Evolutionary conservation across 2,113 vertebrate genomes (phyloP).

Genomic region (Tachycineta bicolor): DNA sequence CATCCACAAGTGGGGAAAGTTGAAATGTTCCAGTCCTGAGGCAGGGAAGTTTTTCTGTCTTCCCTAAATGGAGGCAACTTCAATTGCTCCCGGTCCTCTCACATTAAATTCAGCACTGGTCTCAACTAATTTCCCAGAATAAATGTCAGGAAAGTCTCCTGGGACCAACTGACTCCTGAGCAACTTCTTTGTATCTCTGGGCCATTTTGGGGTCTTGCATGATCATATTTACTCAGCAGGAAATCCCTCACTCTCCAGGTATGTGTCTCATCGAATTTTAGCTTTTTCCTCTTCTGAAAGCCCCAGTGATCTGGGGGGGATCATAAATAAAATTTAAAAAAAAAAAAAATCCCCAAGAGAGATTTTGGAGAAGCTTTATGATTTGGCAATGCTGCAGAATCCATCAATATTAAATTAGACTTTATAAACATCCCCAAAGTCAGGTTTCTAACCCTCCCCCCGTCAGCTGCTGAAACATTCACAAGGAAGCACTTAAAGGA

Average conservation of each 20-base stretch:
- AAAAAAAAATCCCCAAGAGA: background rate
- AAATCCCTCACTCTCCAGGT: constrained; percentile 25
- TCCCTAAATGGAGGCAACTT: background rate
- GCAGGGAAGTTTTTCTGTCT: background rate
- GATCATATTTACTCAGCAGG: constrained; percentile 15
- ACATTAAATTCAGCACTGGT: background rate
- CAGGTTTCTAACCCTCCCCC: background rate
- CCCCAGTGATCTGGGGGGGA: background rate
- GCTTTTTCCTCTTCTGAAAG: background rate
- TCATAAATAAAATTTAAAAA: background rate
- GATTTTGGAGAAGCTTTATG: background rate
- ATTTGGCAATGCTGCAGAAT: background rate
- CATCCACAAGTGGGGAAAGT: background rate
- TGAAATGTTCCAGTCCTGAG: background rate
- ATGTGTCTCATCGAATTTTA: background rate
- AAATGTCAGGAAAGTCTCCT: constrained; percentile 26
- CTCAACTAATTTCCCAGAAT: background rate
- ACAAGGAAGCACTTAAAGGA: constrained; percentile 23
- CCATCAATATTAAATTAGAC: constrained; percentile 52
- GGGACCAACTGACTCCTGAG: constrained; percentile 13
- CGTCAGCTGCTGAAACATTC: constrained; percentile 52
- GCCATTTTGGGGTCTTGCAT: background rate
- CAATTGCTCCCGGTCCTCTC: background rate
- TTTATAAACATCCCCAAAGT: constrained; percentile 20
- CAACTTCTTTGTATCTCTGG: background rate